Evolutionary conservation across 2,888 invertebrate genomes (phyloP).

Genomic region (Diarsia rubi): DNA sequence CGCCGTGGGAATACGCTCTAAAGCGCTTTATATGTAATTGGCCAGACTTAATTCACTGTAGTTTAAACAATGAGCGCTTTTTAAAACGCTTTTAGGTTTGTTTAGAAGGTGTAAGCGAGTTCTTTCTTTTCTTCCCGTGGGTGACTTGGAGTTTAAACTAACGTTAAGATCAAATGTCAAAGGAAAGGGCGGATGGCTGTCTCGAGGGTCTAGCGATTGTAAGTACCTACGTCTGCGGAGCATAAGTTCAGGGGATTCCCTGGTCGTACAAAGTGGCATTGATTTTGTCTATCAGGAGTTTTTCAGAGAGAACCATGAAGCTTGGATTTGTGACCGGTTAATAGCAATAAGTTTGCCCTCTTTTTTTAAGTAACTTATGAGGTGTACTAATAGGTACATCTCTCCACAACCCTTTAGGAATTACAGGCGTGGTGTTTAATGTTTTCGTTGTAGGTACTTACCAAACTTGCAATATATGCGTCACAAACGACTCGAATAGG

Average conservation of each 20-base stretch:
- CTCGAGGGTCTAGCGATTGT: neutral
- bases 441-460: neutral
- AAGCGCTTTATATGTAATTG: conserved; percentile 64
- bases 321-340: neutral
- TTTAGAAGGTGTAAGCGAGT: conserved; percentile 19
- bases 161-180: neutral
- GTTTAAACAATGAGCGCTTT: conserved; percentile 53
- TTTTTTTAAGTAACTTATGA: neutral
- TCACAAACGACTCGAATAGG: neutral
- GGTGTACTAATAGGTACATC: neutral
- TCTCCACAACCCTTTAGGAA: neutral
- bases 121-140: neutral
- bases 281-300: neutral
- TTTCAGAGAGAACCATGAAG: neutral
- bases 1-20: conserved; percentile 61
- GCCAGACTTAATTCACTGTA: conserved; percentile 45
- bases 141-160: neutral
- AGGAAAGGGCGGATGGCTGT: neutral
- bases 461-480: neutral
- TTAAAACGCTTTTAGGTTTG: conserved; percentile 24
- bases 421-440: neutral
- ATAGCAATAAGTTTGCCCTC: neutral
- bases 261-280: too few species aligned
- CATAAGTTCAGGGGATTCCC: too few species aligned
- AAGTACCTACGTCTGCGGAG: too few species aligned